phyloP scores from a whole-genome alignment of 2,113 vertebrate genomes.

The Agelaius phoeniceus region DNA sequence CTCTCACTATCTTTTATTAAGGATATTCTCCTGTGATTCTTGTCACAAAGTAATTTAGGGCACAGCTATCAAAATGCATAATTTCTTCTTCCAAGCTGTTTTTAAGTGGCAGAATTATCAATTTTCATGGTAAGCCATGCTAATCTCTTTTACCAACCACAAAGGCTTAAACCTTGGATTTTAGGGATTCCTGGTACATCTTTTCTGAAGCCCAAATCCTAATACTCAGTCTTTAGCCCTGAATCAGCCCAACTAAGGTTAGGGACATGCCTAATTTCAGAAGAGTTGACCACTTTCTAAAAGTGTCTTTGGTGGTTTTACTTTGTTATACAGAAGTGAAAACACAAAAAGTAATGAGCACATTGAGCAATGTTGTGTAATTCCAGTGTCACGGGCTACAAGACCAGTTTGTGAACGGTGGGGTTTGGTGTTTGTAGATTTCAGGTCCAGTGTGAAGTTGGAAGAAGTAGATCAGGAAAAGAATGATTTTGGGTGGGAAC shows the following conservation, averaged over 20 bases:
- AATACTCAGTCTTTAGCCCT: not conserved
- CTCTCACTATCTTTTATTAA: not conserved
- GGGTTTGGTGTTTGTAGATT: not conserved
- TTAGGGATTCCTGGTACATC: not conserved
- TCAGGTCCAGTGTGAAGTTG: not conserved
- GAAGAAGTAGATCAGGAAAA: not conserved
- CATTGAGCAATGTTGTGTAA: not conserved
- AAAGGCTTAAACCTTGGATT: not conserved
- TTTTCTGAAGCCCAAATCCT: not conserved
- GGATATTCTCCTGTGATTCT: not conserved
- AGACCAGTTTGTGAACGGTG: not conserved
- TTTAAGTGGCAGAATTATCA: not conserved
- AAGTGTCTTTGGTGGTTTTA: not conserved
- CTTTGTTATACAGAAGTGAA: not conserved
- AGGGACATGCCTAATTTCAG: not conserved
- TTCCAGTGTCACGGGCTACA: not conserved
- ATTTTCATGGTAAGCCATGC: not conserved
- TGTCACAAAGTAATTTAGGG: not conserved
- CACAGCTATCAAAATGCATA: not conserved
- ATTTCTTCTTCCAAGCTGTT: not conserved
- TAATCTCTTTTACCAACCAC: not conserved
- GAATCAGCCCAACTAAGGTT: not conserved
- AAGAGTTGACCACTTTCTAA: not conserved
- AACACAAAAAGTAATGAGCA: not conserved
- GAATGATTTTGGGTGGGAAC: not conserved